Base-by-base conservation (phyloP, 2,888 invertebrate genomes). In the Orthosia cruda region DNA sequence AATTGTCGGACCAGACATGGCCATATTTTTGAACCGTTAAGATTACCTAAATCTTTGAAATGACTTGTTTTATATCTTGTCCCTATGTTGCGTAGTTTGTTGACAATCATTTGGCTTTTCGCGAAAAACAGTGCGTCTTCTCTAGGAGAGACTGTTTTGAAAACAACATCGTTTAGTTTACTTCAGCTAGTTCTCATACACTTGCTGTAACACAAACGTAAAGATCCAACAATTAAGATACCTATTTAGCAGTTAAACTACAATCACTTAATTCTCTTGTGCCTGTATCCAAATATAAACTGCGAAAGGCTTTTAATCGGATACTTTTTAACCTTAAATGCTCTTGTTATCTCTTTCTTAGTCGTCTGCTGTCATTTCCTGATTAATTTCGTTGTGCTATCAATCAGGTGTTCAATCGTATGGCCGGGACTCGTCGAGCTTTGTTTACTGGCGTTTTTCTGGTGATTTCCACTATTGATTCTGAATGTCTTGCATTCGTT, bases 141-240 rank as follows among this genome's bases (percentile, higher is more conserved):
- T 23, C 15, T 40, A 2, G 54, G 15, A 77, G 13, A 16, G 9
- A 52, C 52, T 79, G 23, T 79, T 78, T 13, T 70, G n/a, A 32
- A 59, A 49, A 79, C 80, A 79, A 15, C 12, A 13, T 47, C 26
- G 20, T 23, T 79, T 3, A 15, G 12, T 40, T 23, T 23, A 32
- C 52, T 58, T 47, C 20, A 78, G 12, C 2, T 13, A 70, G 32
- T 69, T 74, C 16, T 47, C 45, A 32, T 7, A 16, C n/a, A 32
- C 4, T 49, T n/a, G 13, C 23, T 23, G 13, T 13, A 18, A n/a
- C 11, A n/a, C 15, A 23, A 7, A 18, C 47, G 2, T 3, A 47
- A 52, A 52, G 16, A 26, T 26, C 3, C 3, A 57, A 57, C 52
- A 18, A n/a, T n/a, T n/a, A n/a, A 20, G 52, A 12, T 20, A 40